These are phyloP conservation scores for Thumatha senex DNA, from an alignment of 2,888 invertebrate genomes.

Conservation along the genomic window DNA sequence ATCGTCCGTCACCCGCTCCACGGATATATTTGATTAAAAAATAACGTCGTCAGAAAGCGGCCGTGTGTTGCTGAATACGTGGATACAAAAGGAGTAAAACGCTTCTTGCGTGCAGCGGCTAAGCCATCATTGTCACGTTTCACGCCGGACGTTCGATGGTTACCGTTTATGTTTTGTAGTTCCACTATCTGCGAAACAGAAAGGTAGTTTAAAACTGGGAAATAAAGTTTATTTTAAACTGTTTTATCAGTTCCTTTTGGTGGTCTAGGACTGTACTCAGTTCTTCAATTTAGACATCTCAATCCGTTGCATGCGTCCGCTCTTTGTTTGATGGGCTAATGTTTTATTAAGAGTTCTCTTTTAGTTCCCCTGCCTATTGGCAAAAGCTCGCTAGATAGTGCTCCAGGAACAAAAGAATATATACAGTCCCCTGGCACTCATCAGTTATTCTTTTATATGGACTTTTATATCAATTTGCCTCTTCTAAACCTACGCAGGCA, in stretches of 20 bases:
- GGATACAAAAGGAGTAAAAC: constrained; percentile 75
- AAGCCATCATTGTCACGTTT: constrained; percentile 80
- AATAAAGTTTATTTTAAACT: constrained; percentile 33
- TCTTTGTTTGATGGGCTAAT: constrained; percentile 57
- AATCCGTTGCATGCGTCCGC: constrained; percentile 23
- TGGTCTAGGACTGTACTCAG: constrained; percentile 36
- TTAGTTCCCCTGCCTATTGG: constrained; percentile 60
- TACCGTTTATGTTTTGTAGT: constrained; percentile 66
- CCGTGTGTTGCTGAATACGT: constrained; percentile 57
- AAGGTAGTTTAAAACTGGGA: constrained; percentile 47
- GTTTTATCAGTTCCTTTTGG: constrained; percentile 24
- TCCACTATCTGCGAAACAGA: constrained; percentile 70
- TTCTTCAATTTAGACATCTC: constrained; percentile 35
- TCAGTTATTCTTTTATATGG: constrained; percentile 70
- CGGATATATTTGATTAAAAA: constrained; percentile 85
- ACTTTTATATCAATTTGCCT: constrained; percentile 40
- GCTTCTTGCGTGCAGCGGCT: constrained; percentile 63
- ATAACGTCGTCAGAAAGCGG: constrained; percentile 83
- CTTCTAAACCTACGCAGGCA: not conserved
- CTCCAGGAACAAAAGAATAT: constrained; percentile 70
- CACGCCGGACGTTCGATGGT: constrained; percentile 46
- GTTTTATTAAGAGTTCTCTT: constrained; percentile 70
- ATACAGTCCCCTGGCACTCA: constrained; percentile 58
- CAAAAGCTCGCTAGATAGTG: constrained; percentile 72
- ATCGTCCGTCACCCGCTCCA: constrained; percentile 80